A percentile compares a stretch with the other conserved stretches of the same genome.
These are phyloP conservation scores for Belonocnema kinseyi DNA, from an alignment of 1,140 invertebrate species.

Conservation along the genomic window DNA sequence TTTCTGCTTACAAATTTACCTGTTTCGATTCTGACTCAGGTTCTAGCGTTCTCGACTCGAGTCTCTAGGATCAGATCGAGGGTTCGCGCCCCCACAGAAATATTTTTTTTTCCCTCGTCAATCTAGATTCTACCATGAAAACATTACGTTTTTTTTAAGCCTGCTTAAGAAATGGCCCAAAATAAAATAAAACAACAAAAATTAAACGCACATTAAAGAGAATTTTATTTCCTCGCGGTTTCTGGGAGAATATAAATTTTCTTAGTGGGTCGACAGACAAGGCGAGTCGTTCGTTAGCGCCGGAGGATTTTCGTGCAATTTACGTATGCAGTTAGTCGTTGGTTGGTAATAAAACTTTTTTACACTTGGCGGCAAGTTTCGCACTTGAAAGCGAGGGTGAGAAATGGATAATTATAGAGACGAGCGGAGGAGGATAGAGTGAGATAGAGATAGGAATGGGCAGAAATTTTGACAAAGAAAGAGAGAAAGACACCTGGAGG, in stretches of 20 bases:
- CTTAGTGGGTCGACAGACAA: slow-evolving; percentile 25
- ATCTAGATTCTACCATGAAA: background rate
- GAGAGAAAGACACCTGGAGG: background rate
- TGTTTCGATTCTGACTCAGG: too few species aligned
- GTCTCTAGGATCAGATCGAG: too few species aligned
- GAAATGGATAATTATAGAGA: background rate
- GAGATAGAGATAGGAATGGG: background rate
- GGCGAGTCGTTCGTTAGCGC: slow-evolving; percentile 41
- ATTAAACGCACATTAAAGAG: background rate
- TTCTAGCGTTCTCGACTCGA: too few species aligned
- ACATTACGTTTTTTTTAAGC: background rate
- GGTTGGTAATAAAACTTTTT: slow-evolving; percentile 47
- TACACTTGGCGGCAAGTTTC: slow-evolving; percentile 37
- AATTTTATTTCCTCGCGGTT: slow-evolving; percentile 17
- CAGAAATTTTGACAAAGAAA: background rate
- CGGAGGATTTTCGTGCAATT: slow-evolving; percentile 41
- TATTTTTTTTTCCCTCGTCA: too few species aligned
- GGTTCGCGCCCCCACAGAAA: too few species aligned
- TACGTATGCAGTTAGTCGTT: slow-evolving; percentile 4
- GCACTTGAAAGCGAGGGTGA: slow-evolving; percentile 19
- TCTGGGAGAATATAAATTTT: slow-evolving; percentile 28
- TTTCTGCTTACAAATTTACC: too few species aligned
- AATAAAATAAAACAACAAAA: slow-evolving; percentile 11
- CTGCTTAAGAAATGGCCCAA: background rate
- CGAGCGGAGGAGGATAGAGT: slow-evolving; percentile 20